Evolutionary conservation across 2,888 invertebrate species (phyloP), one percentile per base, ranked within the genome.

Genomic region (Calephelis perditalis): DNA sequence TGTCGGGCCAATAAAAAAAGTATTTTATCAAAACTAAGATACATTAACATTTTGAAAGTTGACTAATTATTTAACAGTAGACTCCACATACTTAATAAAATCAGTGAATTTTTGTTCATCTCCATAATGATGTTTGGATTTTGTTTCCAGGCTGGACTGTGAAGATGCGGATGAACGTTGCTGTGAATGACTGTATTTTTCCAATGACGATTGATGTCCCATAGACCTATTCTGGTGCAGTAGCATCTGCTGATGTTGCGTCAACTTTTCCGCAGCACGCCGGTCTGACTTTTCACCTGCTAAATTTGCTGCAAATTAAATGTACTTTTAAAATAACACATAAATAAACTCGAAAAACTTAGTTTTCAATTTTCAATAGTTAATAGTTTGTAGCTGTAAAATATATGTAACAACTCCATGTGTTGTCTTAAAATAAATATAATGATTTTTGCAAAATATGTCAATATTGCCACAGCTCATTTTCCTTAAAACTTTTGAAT

Each of bases 41-140:
- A 15, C 15, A 58, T 12, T 10, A 45, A 61, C 10, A 26, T 26
- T 26, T 26, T 26, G 26, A 4, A 26, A 26, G 26, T 26, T 26
- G 1, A 15, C 15, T 37, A 40, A 40, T 40, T 40, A 40, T 40
- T 40, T 40, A 26, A 26, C 26, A 26, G 26, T 26, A 26, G 26
- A 26, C 4, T 26, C 26, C 26, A 58, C 67, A 68, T 59, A 91
- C 91, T 91, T 86, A 65, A 94, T 82, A 76, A 95, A 95, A 76
- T 95, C 95, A 12, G 94, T 93, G 43, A 95, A 86, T 76, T 95
- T 95, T 69, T 94, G 94, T 74, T 94, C 94, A 67, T 91, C 89
- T n/a, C 70, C 77, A 60, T 88, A 91, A 63, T 88, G 91, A 75
- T 86, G 91, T 74, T 84, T 90, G 72, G 74, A 74, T 70, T 91